A percentile compares a stretch with the other conserved stretches of the same genome.
Evolutionary conservation across 2,113 vertebrate genomes (phyloP).

Genomic region (Myocastor coypus): DNA sequence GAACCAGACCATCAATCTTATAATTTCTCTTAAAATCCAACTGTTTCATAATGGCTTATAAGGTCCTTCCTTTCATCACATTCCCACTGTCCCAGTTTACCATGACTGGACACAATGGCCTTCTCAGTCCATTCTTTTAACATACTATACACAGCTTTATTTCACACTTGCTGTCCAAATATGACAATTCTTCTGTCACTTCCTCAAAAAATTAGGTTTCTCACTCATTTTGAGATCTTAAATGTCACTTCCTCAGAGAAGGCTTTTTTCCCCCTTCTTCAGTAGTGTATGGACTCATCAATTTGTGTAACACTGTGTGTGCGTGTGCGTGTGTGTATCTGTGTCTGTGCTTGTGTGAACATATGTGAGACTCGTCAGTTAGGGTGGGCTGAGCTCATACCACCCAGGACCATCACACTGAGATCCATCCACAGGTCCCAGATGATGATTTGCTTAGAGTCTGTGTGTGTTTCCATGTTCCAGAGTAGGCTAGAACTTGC

Average conservation of each 20-base stretch:
- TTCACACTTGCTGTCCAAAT: not conserved
- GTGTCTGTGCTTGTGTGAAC: too few species aligned
- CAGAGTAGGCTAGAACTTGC: too few species aligned
- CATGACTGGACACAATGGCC: not conserved
- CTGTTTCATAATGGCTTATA: slow-evolving; percentile 8
- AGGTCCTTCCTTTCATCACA: not conserved
- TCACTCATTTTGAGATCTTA: slow-evolving; percentile 11
- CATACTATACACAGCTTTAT: slow-evolving; percentile 20
- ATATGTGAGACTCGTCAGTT: too few species aligned
- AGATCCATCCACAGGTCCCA: too few species aligned
- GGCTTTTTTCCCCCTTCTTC: too few species aligned
- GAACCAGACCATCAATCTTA: slow-evolving; percentile 19
- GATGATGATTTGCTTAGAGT: too few species aligned
- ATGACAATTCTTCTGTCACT: slow-evolving; percentile 8
- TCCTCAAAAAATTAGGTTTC: slow-evolving; percentile 37
- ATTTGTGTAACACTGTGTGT: too few species aligned
- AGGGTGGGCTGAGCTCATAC: too few species aligned
- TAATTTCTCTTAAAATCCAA: slow-evolving; percentile 16
- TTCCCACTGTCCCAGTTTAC: not conserved
- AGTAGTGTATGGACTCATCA: too few species aligned
- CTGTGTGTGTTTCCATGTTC: too few species aligned
- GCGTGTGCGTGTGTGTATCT: too few species aligned
- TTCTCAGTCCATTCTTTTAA: slow-evolving; percentile 34
- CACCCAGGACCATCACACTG: too few species aligned
- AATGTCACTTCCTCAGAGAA: not conserved